Evolutionary conservation across 1,140 invertebrate species (phyloP).

Genomic region (Maconellicoccus hirsutus): DNA sequence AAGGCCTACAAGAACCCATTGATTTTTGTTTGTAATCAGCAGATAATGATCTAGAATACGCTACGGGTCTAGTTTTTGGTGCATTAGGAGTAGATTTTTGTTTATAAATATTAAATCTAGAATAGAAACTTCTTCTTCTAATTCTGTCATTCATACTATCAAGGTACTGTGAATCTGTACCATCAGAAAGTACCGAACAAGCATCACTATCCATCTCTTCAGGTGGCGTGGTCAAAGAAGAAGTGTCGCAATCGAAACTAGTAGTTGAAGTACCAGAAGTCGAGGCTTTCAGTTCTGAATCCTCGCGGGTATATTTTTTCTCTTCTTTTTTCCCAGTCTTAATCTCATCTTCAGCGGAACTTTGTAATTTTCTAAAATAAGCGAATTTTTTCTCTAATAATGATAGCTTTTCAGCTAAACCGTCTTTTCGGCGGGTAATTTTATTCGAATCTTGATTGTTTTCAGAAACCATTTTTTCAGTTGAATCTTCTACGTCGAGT

Average conservation of each 20-base stretch:
- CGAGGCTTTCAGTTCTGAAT: background rate
- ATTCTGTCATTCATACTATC: constrained; percentile 4
- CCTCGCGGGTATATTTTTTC: background rate
- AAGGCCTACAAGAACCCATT: background rate
- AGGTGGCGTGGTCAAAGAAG: background rate
- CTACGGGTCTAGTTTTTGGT: background rate
- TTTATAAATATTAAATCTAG: background rate
- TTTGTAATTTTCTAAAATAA: background rate
- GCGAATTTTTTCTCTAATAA: constrained; percentile 9
- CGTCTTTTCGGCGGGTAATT: background rate
- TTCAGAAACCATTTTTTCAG: background rate
- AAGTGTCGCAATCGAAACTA: background rate
- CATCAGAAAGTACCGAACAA: background rate
- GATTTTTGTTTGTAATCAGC: background rate
- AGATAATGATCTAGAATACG: constrained; percentile 2
- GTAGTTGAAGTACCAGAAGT: background rate
- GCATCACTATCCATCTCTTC: background rate
- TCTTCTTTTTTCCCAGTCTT: background rate
- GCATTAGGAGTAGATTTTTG: background rate
- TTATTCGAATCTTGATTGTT: background rate
- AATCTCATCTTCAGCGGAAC: background rate
- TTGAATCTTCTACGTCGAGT: background rate
- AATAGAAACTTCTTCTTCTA: background rate
- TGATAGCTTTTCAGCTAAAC: background rate
- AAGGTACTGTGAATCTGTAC: background rate